phyloP scores from a whole-genome alignment of 2,113 vertebrate genomes.

The Bos indicus region DNA sequence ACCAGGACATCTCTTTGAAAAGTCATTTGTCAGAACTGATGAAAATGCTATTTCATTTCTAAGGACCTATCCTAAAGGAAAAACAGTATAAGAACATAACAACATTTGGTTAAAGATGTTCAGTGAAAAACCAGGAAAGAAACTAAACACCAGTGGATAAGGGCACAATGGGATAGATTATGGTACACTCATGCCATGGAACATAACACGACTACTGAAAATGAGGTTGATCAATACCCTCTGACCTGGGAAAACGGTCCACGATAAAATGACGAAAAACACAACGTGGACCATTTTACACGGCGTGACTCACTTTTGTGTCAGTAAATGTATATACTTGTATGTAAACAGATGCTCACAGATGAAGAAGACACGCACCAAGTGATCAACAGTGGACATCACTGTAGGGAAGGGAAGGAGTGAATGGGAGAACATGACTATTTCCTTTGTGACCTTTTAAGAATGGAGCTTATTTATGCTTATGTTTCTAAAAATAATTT shows the following conservation, averaged over 20 bases:
- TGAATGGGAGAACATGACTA: background rate
- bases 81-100: background rate
- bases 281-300: background rate
- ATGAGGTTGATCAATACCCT: background rate
- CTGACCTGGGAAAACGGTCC: background rate
- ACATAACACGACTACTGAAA: background rate
- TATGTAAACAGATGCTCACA: background rate
- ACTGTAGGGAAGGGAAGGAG: background rate
- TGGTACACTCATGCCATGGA: rapidly evolving
- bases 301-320: background rate
- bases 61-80: background rate
- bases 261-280: background rate
- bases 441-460: background rate
- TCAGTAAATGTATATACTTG: background rate
- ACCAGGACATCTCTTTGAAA: background rate
- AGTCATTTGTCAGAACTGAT: background rate
- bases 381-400: background rate
- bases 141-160: background rate
- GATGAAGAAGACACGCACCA: background rate
- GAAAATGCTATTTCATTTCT: background rate
- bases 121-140: background rate
- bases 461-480: background rate
- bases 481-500: background rate
- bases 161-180: background rate
- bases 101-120: background rate